A percentile compares a stretch with the other conserved stretches of the same genome.
Evolutionary conservation across 1,140 invertebrate species (phyloP).

Genomic region (Megathymus violae): DNA sequence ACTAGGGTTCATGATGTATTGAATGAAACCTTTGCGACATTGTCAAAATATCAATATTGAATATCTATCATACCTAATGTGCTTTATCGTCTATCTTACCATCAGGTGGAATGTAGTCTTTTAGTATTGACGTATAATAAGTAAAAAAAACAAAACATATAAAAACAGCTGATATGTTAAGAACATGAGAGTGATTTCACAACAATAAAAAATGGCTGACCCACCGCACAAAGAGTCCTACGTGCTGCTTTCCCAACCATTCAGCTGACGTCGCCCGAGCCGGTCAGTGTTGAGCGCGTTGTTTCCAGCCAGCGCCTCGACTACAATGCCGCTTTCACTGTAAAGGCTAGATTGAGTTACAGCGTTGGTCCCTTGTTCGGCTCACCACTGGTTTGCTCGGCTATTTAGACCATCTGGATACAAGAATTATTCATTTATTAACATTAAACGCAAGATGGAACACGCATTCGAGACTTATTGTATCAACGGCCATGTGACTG

Average conservation of each 20-base stretch:
- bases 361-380: conserved; percentile 3
- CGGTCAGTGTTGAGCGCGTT: not conserved
- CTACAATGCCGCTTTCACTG: conserved; percentile 3
- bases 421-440: conserved; percentile 1
- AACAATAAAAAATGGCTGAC: not conserved
- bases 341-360: conserved; percentile 1
- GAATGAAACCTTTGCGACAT: no score
- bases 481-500: no score
- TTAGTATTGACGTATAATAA: no score
- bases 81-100: no score
- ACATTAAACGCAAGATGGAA: not conserved
- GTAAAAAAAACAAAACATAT: no score
- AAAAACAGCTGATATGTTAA: no score
- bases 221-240: not conserved
- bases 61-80: no score
- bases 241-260: not conserved
- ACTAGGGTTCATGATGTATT: no score
- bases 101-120: no score
- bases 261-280: not conserved
- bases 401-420: conserved; percentile 4
- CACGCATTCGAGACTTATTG: no score
- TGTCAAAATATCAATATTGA: no score
- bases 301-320: not conserved
- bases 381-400: not conserved
- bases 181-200: no score